These are phyloP conservation scores for Sorex fumeus DNA, from an alignment of 2,113 vertebrate species.

Conservation along the genomic window DNA sequence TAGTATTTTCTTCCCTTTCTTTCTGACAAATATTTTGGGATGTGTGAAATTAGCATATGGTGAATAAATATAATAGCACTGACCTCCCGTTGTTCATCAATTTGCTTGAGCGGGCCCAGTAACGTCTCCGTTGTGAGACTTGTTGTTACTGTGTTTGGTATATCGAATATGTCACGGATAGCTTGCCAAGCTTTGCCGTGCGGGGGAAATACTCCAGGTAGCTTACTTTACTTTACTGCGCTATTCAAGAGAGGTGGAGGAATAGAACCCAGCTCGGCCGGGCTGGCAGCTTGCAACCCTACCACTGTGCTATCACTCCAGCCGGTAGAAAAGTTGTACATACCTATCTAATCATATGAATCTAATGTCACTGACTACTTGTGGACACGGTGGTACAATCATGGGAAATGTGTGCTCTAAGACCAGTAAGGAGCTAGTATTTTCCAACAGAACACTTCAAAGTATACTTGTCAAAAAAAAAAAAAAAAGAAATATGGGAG, in stretches of 20 bases:
- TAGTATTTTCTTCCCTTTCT: neutral
- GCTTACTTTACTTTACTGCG: too few species aligned
- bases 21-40: neutral
- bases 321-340: neutral
- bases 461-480: neutral
- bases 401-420: neutral
- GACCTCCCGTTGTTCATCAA: too few species aligned
- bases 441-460: neutral
- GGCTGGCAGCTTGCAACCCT: too few species aligned
- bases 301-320: too few species aligned
- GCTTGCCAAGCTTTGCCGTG: too few species aligned
- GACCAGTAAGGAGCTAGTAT: neutral
- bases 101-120: too few species aligned
- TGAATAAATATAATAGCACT: neutral
- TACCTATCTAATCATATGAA: neutral
- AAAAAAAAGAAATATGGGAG: neutral
- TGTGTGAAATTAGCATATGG: conserved; percentile 22
- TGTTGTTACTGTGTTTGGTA: too few species aligned
- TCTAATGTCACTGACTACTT: neutral
- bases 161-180: too few species aligned
- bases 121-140: too few species aligned
- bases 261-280: too few species aligned
- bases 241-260: too few species aligned
- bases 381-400: neutral
- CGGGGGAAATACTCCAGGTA: too few species aligned